phyloP scores from a whole-genome alignment of 2,888 invertebrate species.

The Copidosoma aretas region DNA sequence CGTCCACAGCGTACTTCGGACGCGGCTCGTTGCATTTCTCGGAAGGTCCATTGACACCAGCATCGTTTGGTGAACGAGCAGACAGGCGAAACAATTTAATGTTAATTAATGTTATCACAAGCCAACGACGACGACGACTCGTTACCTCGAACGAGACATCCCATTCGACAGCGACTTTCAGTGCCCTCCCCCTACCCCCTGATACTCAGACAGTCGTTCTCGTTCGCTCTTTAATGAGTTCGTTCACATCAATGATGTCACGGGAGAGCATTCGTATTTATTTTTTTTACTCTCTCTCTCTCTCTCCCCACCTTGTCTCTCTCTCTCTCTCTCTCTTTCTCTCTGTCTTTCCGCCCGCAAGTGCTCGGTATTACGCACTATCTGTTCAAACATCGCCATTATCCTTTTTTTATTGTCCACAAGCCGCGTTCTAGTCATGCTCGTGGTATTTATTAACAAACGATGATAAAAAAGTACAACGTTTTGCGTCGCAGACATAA shows the following conservation, averaged over 20 bases:
- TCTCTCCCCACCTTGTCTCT: too few species aligned
- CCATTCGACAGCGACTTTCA: background rate
- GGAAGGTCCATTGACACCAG: conserved; percentile 51
- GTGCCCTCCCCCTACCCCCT: background rate
- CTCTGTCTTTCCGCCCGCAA: conserved; percentile 13
- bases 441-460: too few species aligned
- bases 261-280: background rate
- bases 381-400: conserved; percentile 23
- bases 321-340: conserved; percentile 2
- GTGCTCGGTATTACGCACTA: conserved; percentile 12
- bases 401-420: background rate
- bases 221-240: conserved; percentile 34
- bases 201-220: conserved; percentile 20
- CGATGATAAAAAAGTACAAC: too few species aligned
- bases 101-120: conserved; percentile 50
- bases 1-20: too few species aligned
- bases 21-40: background rate
- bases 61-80: conserved; percentile 48
- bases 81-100: conserved; percentile 50
- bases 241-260: conserved; percentile 27
- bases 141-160: too few species aligned
- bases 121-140: background rate
- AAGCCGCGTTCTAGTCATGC: too few species aligned
- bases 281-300: background rate
- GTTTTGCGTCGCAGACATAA: too few species aligned